Evolutionary conservation across 37 sponge, comb jelly and placozoan genomes (phyloP).

Genomic region (Bolinopsis microptera): DNA sequence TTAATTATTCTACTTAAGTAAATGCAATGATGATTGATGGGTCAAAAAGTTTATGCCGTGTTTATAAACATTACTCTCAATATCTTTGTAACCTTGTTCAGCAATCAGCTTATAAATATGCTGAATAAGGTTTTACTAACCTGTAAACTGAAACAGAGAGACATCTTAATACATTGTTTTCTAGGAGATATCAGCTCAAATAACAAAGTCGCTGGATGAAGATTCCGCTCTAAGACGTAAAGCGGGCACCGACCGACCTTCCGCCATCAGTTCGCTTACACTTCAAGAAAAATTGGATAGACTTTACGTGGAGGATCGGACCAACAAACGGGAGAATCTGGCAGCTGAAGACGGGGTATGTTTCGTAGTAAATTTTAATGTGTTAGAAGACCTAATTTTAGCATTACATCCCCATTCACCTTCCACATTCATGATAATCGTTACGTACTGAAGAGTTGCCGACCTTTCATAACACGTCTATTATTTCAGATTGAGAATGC

Average conservation of each 20-base stretch:
- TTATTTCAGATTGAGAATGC: too few relatives aligned
- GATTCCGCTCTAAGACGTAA: conserved; percentile 20
- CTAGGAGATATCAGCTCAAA: conserved; percentile 57
- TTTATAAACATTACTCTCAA: too few relatives aligned
- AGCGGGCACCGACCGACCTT: conserved; percentile 21
- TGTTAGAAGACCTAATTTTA: too few relatives aligned
- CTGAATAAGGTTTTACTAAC: neutral
- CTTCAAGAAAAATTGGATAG: conserved; percentile 54
- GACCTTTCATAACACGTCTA: too few relatives aligned
- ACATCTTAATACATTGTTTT: neutral
- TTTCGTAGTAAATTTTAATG: too few relatives aligned
- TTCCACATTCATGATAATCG: too few relatives aligned
- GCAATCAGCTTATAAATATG: too few relatives aligned
- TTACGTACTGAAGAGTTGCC: too few relatives aligned
- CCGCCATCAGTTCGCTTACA: conserved; percentile 47
- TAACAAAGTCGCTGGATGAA: conserved; percentile 24
- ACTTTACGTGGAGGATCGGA: conserved; percentile 41
- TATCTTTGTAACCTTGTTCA: neutral
- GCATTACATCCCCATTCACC: too few relatives aligned
- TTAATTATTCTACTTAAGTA: too few relatives aligned
- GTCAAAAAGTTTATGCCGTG: too few relatives aligned
- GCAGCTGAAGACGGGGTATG: conserved; percentile 37
- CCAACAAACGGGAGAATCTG: conserved; percentile 40
- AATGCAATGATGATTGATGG: too few relatives aligned
- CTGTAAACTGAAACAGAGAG: neutral